Conservation (phyloP, 2,113 vertebrate species). For the Gobiocypris rarus region DNA sequence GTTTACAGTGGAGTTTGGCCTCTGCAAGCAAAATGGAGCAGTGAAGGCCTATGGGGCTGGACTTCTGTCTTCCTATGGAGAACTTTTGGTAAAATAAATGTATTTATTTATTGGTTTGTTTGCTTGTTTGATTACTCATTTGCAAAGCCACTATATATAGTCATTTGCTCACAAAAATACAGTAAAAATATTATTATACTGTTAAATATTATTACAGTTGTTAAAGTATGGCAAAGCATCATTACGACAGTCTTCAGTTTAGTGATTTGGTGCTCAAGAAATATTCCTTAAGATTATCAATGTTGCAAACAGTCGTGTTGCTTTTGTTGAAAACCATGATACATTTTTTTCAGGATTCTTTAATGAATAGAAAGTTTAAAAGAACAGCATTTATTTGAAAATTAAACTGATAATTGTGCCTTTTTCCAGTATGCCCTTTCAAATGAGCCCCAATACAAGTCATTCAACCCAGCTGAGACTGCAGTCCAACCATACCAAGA, state of each 20-base stretch:
- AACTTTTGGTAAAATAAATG: conserved; percentile 74
- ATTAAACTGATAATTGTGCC: neutral
- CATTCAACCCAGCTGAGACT: conserved; percentile 79
- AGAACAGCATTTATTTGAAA: neutral
- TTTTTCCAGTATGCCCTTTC: conserved; percentile 79
- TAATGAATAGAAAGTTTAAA: neutral
- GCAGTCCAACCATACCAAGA: conserved; percentile 81
- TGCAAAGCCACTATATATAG: no score
- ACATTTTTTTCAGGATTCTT: neutral
- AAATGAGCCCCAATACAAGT: conserved; percentile 79
- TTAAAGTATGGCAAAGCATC: no score
- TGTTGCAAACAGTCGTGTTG: neutral
- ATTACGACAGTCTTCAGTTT: neutral
- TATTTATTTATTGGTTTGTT: neutral
- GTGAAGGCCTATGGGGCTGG: conserved; percentile 82
- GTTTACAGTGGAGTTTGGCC: conserved; percentile 84
- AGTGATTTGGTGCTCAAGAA: neutral
- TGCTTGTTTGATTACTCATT: neutral
- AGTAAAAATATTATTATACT: no score
- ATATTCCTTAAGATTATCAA: neutral
- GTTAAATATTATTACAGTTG: no score
- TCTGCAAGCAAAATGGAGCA: conserved; percentile 79
- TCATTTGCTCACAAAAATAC: no score
- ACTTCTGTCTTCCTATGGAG: conserved; percentile 81
- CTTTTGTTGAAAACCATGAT: neutral